Conservation (phyloP, 92 coral and sea anemone species). For the Nematostella vectensis region DNA sequence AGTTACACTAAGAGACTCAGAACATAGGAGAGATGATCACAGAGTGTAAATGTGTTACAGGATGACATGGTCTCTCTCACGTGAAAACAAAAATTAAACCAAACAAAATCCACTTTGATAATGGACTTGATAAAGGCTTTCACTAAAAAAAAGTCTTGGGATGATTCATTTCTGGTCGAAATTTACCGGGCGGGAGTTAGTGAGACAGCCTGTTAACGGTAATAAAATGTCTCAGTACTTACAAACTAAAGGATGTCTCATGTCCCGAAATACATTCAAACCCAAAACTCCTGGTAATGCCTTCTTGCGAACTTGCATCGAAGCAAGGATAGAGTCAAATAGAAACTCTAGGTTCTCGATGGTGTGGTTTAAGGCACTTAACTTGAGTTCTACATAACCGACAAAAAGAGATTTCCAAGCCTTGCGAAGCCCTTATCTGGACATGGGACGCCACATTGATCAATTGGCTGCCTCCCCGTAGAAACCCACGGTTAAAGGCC, state of each 20-base stretch:
- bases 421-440: constrained; percentile 42
- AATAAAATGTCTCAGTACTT: constrained; percentile 8
- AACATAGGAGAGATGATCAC: too few species aligned
- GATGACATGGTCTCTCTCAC: too few species aligned
- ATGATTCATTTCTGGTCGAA: too few species aligned
- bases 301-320: constrained; percentile 20
- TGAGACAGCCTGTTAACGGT: too few species aligned
- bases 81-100: too few species aligned
- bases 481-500: constrained; percentile 25
- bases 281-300: constrained; percentile 36
- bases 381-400: constrained; percentile 43
- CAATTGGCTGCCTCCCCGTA: constrained; percentile 26
- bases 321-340: constrained; percentile 29
- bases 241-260: constrained; percentile 19
- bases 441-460: constrained; percentile 32
- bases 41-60: too few species aligned
- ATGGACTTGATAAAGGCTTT: too few species aligned
- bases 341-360: constrained; percentile 19
- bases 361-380: constrained; percentile 27
- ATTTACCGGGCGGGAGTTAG: too few species aligned
- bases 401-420: constrained; percentile 34
- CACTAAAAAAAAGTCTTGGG: too few species aligned
- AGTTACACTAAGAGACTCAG: too few species aligned
- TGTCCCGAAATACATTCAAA: constrained; percentile 31
- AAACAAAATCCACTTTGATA: too few species aligned